Base-by-base conservation (phyloP, 2,888 invertebrate genomes). In the Cryptocheilus praepositus region DNA sequence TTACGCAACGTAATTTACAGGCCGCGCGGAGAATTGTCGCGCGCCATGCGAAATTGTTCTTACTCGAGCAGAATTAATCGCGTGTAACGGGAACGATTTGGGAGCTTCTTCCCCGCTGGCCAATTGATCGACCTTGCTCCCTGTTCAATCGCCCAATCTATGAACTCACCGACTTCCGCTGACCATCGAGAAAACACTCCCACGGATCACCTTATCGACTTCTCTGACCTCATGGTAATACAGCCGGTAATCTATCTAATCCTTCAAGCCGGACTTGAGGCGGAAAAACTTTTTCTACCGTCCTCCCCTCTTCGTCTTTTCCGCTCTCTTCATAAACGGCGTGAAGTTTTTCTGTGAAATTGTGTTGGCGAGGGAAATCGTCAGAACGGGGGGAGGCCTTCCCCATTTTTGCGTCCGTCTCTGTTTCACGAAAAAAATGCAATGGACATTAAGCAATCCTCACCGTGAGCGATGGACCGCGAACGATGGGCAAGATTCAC, bases 191-290 rank as follows among this genome's bases (percentile, higher is more conserved):
- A 68, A 64, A 65, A 73, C 72, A 74, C 62, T 53, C 69, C 52
- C 61, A 52, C 65, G 60, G 44, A 36, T 61, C 51, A 62, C 65
- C 65, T 74, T 77, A 74, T 77, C 77, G 77, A 77, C 75, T 74
- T 66, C 62, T 36, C 56, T 60, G 52, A 63, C 67, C 71, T 68
- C 52, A 61, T 51, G 25, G 55, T 78, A 80, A 80, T 81, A 76
- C 69, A 71, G 65, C 72, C 80, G 83, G 84, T 88, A 86, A 88
- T 88, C 85, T 82, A 86, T 86, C 87, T 84, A 85, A 88, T 87
- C 84, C 83, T 81, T 87, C 85, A 81, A 76, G 68, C 77, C 80
- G 74, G 79, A 82, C 75, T 73, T 81, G 80, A 73, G 81, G 85
- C 82, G 84, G 86, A 88, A 87, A 82, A 79, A 79, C 65, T 79